Evolutionary conservation across 2,113 vertebrate genomes (phyloP).

Genomic region (Zosterops pallidus): DNA sequence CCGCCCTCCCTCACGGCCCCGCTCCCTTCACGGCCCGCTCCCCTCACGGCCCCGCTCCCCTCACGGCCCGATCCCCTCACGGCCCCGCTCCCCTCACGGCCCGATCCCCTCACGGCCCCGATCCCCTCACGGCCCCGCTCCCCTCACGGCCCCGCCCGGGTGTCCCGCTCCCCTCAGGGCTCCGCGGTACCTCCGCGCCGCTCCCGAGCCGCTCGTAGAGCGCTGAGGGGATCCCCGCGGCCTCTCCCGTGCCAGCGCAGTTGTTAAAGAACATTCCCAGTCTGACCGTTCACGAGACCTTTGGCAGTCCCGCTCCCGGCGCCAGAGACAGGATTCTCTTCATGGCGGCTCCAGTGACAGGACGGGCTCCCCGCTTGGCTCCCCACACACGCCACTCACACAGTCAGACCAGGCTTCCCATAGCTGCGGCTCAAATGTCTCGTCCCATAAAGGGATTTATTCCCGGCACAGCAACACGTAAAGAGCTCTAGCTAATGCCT

Average conservation of each 20-base stretch:
- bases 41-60: neutral
- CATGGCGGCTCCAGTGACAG: neutral
- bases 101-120: too few species aligned
- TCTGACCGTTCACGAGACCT: fast-evolving
- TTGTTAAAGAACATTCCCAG: neutral
- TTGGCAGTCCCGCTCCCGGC: neutral
- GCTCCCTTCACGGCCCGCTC: neutral
- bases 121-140: neutral
- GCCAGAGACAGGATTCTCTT: neutral
- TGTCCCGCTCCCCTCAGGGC: too few species aligned
- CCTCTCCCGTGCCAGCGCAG: neutral
- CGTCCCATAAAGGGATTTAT: neutral
- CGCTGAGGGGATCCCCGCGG: neutral
- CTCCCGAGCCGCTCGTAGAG: neutral
- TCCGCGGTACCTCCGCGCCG: neutral
- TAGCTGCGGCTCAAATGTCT: neutral
- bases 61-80: too few species aligned
- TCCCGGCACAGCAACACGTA: neutral
- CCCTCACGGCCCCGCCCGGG: too few species aligned
- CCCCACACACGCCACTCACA: neutral
- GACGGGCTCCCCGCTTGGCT: neutral
- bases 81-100: neutral
- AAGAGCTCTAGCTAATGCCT: neutral
- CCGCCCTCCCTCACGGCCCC: neutral
- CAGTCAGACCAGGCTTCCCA: neutral